Conservation (phyloP, 2,113 vertebrate species). For the Sus scrofa region T2T-Sscrofa CM000824.6:216989501-216990000, state of each 20-base stretch:
- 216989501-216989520: background rate
- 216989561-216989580: background rate
- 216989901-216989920: too few species aligned
- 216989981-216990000: too few species aligned
- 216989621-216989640: background rate
- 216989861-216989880: too few species aligned
- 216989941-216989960: too few species aligned
- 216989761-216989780: background rate
- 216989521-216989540: background rate
- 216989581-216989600: background rate
- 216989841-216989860: too few species aligned
- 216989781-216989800: background rate
- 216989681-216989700: background rate
- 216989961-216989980: too few species aligned
- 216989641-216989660: background rate
- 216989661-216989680: background rate
- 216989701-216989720: background rate
- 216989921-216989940: too few species aligned
- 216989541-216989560: background rate
- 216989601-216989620: background rate
- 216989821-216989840: too few species aligned
- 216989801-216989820: background rate
- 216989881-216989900: too few species aligned
- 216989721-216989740: background rate
- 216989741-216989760: conserved; percentile 11